These are phyloP conservation scores for Clusia tigrina DNA, from an alignment of 2,888 invertebrate species.

Conservation along the genomic window DNA sequence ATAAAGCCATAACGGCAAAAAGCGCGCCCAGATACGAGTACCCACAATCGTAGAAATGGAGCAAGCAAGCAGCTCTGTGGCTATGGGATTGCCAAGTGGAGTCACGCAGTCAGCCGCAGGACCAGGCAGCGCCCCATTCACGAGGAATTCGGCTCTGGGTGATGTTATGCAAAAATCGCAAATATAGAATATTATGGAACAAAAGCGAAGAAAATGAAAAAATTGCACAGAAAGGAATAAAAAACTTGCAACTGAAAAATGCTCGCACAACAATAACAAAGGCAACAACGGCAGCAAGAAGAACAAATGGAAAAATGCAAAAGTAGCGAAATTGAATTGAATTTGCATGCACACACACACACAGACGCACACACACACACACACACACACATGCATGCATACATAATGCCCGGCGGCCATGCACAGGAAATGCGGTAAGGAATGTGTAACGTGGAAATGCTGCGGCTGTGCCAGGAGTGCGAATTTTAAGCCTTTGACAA, in stretches of 20 bases:
- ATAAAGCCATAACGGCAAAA: conserved; percentile 44
- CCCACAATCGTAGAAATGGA: neutral
- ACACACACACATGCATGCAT: conserved; percentile 24
- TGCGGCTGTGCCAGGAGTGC: neutral
- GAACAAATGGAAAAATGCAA: too few relatives aligned
- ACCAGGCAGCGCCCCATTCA: neutral
- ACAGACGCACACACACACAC: too few relatives aligned
- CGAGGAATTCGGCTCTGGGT: conserved; percentile 47
- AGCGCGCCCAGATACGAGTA: neutral
- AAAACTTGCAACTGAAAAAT: conserved; percentile 14
- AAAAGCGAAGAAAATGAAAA: conserved; percentile 48
- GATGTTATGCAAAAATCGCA: conserved; percentile 53
- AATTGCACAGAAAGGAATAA: neutral
- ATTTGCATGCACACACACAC: conserved; percentile 16
- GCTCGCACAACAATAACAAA: too few relatives aligned
- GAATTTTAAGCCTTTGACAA: conserved; percentile 41
- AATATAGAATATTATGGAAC: conserved; percentile 47
- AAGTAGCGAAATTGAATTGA: conserved; percentile 28
- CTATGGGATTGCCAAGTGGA: neutral
- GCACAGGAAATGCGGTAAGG: conserved; percentile 2
- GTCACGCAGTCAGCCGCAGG: neutral
- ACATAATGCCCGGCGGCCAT: conserved; percentile 25
- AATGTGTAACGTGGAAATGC: neutral
- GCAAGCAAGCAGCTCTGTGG: conserved; percentile 1
- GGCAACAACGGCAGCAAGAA: too few relatives aligned